Percentiles rank a stretch among this genome's conserved stretches.
Conservation (phyloP, 2,888 invertebrate species). For the Periphyllus acericola region DNA sequence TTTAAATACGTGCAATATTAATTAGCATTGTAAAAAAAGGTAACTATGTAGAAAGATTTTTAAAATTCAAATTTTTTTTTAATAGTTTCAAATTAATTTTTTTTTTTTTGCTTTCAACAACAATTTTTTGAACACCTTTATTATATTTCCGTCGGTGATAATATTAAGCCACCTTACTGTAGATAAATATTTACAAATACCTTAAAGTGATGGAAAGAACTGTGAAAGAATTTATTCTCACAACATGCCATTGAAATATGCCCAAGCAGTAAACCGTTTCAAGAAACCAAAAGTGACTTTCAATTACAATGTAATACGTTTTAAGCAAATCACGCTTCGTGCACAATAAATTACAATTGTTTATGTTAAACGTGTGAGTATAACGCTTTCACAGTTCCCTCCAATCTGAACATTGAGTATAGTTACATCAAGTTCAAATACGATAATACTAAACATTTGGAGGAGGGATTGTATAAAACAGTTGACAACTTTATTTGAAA, state of each 20-base stretch:
- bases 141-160: slow-evolving; percentile 6
- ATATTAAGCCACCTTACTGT: slow-evolving; percentile 39
- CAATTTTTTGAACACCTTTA: no score
- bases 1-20: neutral
- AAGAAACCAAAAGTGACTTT: slow-evolving; percentile 60
- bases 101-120: no score
- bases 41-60: no score
- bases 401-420: slow-evolving; percentile 59
- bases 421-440: slow-evolving; percentile 14
- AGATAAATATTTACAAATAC: slow-evolving; percentile 26
- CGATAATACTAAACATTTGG: slow-evolving; percentile 3
- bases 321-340: slow-evolving; percentile 61
- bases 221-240: slow-evolving; percentile 89
- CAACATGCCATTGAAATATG: slow-evolving; percentile 67
- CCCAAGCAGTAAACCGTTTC: slow-evolving; percentile 58
- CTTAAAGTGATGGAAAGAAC: slow-evolving; percentile 70
- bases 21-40: neutral
- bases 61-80: no score
- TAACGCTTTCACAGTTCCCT: slow-evolving; percentile 63
- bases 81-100: no score
- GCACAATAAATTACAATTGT: slow-evolving; percentile 60
- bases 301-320: slow-evolving; percentile 58
- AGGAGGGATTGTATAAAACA: slow-evolving; percentile 29
- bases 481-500: neutral
- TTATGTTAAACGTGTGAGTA: slow-evolving; percentile 62